Evolutionary conservation across 2,888 invertebrate genomes (phyloP), one percentile per base, ranked within the genome.

Genomic region (Oegoconia quadripuncta): DNA sequence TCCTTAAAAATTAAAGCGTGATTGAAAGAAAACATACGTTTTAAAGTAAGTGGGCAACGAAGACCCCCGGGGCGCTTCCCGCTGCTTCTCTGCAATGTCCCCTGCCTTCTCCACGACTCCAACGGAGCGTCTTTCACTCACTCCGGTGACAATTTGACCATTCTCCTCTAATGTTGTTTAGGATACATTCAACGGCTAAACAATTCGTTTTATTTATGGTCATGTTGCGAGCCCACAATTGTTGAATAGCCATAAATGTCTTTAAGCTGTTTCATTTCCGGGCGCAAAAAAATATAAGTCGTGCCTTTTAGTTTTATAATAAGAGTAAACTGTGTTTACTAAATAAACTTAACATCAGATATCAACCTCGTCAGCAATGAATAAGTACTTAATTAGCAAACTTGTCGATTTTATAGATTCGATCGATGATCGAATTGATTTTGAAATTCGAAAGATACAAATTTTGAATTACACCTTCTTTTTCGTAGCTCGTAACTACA

Each of bases 161-260:
- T 84, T 82, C 78, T 72, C 59, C 71, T 69, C 80, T 83, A 83
- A 84, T 84, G 82, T 76, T 81, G 77, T 82, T 82, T 82, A 74
- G 74, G 59, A 68, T 73, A 76, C 73, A 73, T 78, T 79, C 74
- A 75, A 80, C 69, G 56, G 64, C 50, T 63, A 55, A 70, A 79
- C 80, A 81, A 80, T 74, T 64, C 63, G 53, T 59, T 63, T 86
- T 77, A 83, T 86, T 83, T 86, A 84, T 79, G 77, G 61, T 50
- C 61, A 39, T 71, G 71, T 78, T 78, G 71, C 72, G 70, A 61
- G 72, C 72, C 64, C 69, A 78, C 79, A 80, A 79, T 67, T 54
- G 60, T 52, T 54, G 59, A 48, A 54, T 54, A 64, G 59, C 60
- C 59, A 71, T 68, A 70, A 65, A 68, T 67, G 64, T 54, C 64